Evolutionary conservation across 2,113 vertebrate genomes (phyloP).

Genomic region (Atractosteus spatula): DNA sequence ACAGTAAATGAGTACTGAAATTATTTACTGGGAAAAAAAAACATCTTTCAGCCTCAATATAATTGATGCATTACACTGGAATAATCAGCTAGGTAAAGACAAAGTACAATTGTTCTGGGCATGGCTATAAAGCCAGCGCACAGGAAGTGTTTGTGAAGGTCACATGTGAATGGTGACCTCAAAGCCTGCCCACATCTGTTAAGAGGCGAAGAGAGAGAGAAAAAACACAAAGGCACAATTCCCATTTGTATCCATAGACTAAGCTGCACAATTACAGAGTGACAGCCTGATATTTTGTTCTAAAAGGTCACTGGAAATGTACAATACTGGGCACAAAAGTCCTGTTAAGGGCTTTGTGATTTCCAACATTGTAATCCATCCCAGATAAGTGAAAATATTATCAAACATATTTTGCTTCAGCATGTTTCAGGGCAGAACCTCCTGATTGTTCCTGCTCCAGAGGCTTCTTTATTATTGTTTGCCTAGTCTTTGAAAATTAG

Average conservation of each 20-base stretch:
- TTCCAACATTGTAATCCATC: too few relatives aligned
- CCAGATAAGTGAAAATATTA: too few relatives aligned
- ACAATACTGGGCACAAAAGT: too few relatives aligned
- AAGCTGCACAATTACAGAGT: neutral
- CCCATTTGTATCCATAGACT: neutral
- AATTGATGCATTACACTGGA: neutral
- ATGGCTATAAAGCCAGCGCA: slow-evolving; percentile 61
- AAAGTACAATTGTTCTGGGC: slow-evolving; percentile 66
- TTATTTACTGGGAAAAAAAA: neutral
- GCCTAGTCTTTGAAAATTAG: too few relatives aligned
- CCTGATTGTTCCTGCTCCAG: too few relatives aligned
- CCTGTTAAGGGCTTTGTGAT: too few relatives aligned
- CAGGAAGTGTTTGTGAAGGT: slow-evolving; percentile 71
- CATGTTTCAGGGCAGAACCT: too few relatives aligned
- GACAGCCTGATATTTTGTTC: too few relatives aligned
- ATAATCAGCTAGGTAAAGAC: slow-evolving; percentile 42
- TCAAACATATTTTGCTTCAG: too few relatives aligned
- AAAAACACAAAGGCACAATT: neutral
- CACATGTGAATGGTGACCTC: slow-evolving; percentile 52
- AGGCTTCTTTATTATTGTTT: too few relatives aligned
- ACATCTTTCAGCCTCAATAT: neutral
- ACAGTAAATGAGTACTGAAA: too few relatives aligned
- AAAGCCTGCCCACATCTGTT: slow-evolving; percentile 69
- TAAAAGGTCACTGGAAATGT: too few relatives aligned
- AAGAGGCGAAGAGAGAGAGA: slow-evolving; percentile 56